Evolutionary conservation across 1,140 invertebrate genomes (phyloP).

Genomic region (Drosophila punjabiensis): DNA sequence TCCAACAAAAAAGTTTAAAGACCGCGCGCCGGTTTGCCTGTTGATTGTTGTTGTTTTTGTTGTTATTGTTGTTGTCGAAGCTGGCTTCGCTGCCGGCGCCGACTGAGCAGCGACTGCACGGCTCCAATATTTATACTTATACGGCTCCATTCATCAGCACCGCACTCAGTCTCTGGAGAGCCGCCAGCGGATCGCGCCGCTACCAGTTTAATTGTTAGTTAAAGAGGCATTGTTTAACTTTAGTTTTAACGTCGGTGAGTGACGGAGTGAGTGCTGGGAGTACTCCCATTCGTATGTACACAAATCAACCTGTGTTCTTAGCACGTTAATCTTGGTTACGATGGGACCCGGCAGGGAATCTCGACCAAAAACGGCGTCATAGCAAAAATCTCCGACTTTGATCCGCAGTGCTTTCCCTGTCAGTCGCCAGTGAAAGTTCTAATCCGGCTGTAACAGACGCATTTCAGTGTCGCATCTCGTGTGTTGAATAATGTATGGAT

Average conservation of each 20-base stretch:
- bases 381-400: background rate
- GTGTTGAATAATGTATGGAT: constrained; percentile 62
- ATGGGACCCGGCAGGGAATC: background rate
- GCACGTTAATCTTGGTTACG: constrained; percentile 2
- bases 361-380: constrained; percentile 5
- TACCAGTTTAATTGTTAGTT: constrained; percentile 50
- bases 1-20: constrained; percentile 23
- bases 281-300: constrained; percentile 28
- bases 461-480: constrained; percentile 38
- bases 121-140: constrained; percentile 48
- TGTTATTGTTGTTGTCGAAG: constrained; percentile 9
- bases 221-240: constrained; percentile 45
- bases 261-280: constrained; percentile 11
- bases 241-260: constrained; percentile 37
- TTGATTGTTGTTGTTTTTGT: constrained; percentile 14
- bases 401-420: constrained; percentile 40
- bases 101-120: constrained; percentile 34
- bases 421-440: constrained; percentile 73
- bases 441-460: constrained; percentile 63
- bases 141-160: constrained; percentile 47
- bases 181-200: constrained; percentile 35
- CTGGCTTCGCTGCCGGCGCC: constrained; percentile 4
- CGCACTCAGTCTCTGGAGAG: constrained; percentile 66
- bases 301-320: constrained; percentile 22
- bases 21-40: constrained; percentile 13